Evolutionary conservation across 2,888 invertebrate species (phyloP).

Genomic region (Ernsta delagoae): DNA sequence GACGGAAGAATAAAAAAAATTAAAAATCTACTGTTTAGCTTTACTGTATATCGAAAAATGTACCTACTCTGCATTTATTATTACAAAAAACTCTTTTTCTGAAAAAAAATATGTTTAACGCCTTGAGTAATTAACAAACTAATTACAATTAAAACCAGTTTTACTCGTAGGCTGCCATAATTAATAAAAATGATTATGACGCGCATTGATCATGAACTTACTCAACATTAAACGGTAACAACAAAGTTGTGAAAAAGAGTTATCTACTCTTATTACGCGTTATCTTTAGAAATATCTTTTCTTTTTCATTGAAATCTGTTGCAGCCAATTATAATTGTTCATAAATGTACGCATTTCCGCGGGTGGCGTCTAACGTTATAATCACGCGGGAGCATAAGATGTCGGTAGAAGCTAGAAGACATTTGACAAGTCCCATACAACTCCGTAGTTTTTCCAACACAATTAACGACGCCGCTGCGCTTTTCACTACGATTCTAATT

Average conservation of each 20-base stretch:
- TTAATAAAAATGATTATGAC: constrained; percentile 18
- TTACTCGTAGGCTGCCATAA: constrained; percentile 4
- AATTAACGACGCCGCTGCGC: constrained; percentile 55
- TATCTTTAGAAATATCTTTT: constrained; percentile 12
- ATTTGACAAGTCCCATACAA: constrained; percentile 44
- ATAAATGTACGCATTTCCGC: constrained; percentile 30
- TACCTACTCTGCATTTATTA: constrained; percentile 1
- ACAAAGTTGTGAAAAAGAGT: constrained; percentile 22
- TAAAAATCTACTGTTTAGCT: background rate
- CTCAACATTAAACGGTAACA: background rate
- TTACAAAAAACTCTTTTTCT: constrained; percentile 7
- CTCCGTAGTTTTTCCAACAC: constrained; percentile 44
- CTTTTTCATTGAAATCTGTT: constrained; percentile 25
- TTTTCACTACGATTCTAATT: constrained; percentile 68
- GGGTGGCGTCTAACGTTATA: constrained; percentile 22
- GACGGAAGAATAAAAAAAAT: background rate
- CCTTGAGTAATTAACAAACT: background rate
- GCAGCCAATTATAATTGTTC: constrained; percentile 35
- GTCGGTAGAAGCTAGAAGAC: constrained; percentile 22
- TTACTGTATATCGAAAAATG: background rate
- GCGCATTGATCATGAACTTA: constrained; percentile 22
- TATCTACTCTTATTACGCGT: constrained; percentile 19
- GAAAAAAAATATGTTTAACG: constrained; percentile 3
- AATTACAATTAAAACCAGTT: background rate
- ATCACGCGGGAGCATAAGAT: constrained; percentile 31